phyloP scores from a whole-genome alignment of 2,888 invertebrate genomes.

The Euproctis similis region DNA sequence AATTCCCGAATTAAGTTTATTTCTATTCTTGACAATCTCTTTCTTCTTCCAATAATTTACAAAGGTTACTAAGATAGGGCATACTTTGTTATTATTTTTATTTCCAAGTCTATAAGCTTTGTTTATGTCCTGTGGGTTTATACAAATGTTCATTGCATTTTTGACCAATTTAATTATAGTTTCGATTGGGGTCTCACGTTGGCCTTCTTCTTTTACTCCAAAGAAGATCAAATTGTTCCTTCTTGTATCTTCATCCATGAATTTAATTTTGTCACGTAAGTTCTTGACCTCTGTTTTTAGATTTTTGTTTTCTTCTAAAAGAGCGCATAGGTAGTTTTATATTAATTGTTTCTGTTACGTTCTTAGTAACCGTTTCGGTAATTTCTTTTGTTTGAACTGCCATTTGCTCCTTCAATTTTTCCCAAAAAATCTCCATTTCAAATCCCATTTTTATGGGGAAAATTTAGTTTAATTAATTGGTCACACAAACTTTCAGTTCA shows the following conservation, averaged over 20 bases:
- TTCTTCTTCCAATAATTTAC: neutral
- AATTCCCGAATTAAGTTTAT: neutral
- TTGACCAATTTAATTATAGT: neutral
- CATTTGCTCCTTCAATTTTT: neutral
- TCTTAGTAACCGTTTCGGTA: neutral
- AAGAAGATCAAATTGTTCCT: neutral
- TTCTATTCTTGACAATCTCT: slow-evolving; percentile 1
- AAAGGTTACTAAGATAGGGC: neutral
- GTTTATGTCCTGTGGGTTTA: slow-evolving; percentile 1
- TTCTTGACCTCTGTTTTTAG: neutral
- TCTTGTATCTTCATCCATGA: neutral
- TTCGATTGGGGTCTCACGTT: neutral
- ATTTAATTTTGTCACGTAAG: neutral
- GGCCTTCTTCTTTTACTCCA: neutral
- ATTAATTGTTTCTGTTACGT: neutral
- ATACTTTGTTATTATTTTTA: slow-evolving; percentile 1
- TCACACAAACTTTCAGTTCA: no score
- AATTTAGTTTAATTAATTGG: no score
- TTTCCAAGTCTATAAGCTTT: neutral
- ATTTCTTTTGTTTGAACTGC: neutral
- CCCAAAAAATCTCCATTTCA: neutral
- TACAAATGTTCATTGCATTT: neutral
- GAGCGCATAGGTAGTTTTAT: neutral
- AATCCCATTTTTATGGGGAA: no score
- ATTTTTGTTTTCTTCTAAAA: slow-evolving; percentile 1